Evolutionary conservation across 2,113 vertebrate genomes (phyloP).

Genomic region (Triplophysa siluroides): DNA sequence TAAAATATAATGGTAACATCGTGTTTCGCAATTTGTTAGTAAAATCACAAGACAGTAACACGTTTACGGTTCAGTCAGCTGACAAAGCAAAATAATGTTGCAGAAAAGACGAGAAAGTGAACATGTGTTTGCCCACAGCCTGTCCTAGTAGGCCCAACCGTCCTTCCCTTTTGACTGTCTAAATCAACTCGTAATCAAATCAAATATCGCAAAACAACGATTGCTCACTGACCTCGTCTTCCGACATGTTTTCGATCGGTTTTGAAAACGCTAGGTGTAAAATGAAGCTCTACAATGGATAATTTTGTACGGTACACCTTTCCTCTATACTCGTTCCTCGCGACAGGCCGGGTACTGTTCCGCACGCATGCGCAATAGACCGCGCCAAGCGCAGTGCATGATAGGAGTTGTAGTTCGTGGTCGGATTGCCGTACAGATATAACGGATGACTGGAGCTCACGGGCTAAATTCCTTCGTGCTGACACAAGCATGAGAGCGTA

Average conservation of each 20-base stretch:
- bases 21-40: background rate
- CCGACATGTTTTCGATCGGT: slow-evolving; percentile 47
- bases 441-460: background rate
- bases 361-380: background rate
- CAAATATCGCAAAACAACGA: background rate
- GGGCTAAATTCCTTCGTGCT: background rate
- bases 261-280: background rate
- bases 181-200: background rate
- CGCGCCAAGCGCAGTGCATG: background rate
- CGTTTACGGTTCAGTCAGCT: background rate
- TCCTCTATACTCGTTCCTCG: background rate
- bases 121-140: slow-evolving; percentile 21
- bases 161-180: background rate
- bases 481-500: background rate
- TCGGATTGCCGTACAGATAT: background rate
- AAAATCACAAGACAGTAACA: background rate
- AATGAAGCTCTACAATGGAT: background rate
- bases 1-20: too few relatives aligned
- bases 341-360: background rate
- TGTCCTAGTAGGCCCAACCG: slow-evolving; percentile 23
- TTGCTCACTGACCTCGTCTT: slow-evolving; percentile 51
- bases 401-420: slow-evolving; percentile 19
- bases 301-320: background rate
- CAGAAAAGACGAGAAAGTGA: background rate
- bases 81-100: background rate